Conservation (phyloP, 2,797 vertebrate genomes). For the Xerus rutilus region DNA sequence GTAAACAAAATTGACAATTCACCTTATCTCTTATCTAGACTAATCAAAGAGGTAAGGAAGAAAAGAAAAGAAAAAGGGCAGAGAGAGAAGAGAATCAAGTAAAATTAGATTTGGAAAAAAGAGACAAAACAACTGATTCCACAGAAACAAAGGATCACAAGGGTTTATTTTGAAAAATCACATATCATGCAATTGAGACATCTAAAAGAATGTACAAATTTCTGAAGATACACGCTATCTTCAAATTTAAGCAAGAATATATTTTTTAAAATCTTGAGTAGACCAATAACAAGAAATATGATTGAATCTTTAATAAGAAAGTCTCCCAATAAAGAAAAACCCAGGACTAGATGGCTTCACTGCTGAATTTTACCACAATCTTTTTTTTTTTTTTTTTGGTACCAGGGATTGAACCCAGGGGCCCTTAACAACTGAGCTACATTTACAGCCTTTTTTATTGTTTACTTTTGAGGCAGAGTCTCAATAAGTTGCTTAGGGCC, state of each 20-base stretch:
- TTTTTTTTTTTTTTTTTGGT: no score
- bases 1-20: no score
- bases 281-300: background rate
- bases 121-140: background rate
- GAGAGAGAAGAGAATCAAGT: background rate
- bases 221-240: no score
- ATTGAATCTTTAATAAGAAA: background rate
- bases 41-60: no score
- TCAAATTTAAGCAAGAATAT: background rate
- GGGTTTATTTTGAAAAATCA: background rate
- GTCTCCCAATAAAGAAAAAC: background rate
- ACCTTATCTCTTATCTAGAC: no score
- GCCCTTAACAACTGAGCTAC: no score
- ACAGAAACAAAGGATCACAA: background rate
- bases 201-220: background rate
- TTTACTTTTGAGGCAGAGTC: no score
- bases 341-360: background rate
- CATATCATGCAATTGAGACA: background rate
- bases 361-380: no score
- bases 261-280: background rate
- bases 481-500: no score
- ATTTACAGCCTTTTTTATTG: no score
- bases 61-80: no score
- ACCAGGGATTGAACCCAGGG: no score
- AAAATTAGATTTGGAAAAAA: background rate